Evolutionary conservation across 2,888 invertebrate genomes (phyloP), one percentile per base, ranked within the genome.

Genomic region (Mimas tiliae): DNA sequence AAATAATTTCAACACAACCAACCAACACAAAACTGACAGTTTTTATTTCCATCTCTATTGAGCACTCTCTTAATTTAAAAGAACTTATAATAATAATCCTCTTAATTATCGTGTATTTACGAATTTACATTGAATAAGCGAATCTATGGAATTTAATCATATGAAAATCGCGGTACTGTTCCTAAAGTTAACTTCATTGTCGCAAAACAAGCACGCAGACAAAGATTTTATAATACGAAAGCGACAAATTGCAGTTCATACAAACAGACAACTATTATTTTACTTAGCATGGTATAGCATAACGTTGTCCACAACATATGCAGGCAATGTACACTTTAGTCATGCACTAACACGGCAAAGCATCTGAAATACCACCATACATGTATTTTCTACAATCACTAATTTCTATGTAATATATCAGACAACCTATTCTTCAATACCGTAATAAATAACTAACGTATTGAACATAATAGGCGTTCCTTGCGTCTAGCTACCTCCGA

Each of bases 401-500:
- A 89, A 80, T 75, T 76, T 79, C 87, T 90, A 91, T 77, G 77
- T 82, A 75, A 79, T 83, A 86, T 85, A 89, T 83, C 84, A 83
- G 89, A 86, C 88, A 89, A 90, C 82, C 83, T 82, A 88, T 81
- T 84, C 82, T 80, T 85, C 82, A 78, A 83, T 83, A 87, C 81
- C 83, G 79, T 80, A 89, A 91, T 91, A 91, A 92, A 92, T 90
- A 89, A 88, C 85, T 89, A 85, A 79, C 67, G 71, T 81, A 84
- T 81, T 85, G 80, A 90, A 89, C 84, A 85, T 81, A 84, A 80
- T 82, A 79, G 78, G 82, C 82, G 81, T 82, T 84, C 80, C 82
- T 82, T 84, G 64, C 82, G 85, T 83, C 85, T 90, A 91, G 91
- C 91, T 91, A 91, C 90, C 90, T 87, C 86, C 84, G 82, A 84